Conservation (phyloP, 2,888 invertebrate genomes). For the Drosophila prolongata region DNA sequence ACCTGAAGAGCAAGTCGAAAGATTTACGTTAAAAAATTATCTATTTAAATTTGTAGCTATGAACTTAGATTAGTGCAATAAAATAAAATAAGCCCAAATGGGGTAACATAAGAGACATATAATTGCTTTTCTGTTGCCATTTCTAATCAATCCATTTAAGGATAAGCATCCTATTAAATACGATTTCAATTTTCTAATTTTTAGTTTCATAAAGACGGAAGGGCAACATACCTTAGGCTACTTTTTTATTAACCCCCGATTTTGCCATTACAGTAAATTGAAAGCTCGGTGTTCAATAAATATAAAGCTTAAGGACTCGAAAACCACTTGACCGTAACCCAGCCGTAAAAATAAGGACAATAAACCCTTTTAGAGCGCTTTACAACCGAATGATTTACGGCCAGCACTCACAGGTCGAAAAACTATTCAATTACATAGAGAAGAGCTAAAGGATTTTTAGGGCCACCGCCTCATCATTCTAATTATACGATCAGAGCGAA, state of each 20-base stretch:
- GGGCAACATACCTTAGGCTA: neutral
- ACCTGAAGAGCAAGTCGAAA: neutral
- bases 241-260: neutral
- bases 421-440: constrained; percentile 38
- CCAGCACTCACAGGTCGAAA: constrained; percentile 10
- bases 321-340: constrained; percentile 2
- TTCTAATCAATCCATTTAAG: neutral
- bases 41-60: too few relatives aligned
- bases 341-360: constrained; percentile 15
- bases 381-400: constrained; percentile 23
- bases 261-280: neutral
- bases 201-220: neutral
- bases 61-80: too few relatives aligned
- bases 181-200: neutral
- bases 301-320: neutral
- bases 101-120: neutral
- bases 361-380: constrained; percentile 5
- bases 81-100: too few relatives aligned
- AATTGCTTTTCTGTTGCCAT: too few relatives aligned
- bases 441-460: constrained; percentile 24
- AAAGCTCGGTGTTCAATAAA: constrained; percentile 17
- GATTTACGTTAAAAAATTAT: too few relatives aligned
- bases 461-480: constrained; percentile 34
- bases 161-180: neutral
- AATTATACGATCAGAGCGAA: constrained; percentile 41